Evolutionary conservation across 2,113 vertebrate genomes (phyloP).

Genomic region (Salvelinus fontinalis): DNA sequence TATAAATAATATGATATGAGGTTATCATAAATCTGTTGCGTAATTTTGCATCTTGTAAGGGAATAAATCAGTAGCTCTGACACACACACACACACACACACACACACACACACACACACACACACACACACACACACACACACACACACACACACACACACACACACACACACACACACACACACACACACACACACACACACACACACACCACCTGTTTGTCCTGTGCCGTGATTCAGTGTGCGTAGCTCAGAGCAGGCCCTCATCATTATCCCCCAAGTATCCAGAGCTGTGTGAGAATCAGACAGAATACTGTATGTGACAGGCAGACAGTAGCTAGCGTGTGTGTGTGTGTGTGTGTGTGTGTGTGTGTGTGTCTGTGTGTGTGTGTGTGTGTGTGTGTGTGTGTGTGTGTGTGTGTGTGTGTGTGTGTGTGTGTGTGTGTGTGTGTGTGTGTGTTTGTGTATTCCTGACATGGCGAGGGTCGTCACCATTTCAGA

Average conservation of each 20-base stretch:
- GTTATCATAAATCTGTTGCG: constrained; percentile 22
- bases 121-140: too few species aligned
- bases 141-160: neutral
- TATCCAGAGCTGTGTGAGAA: constrained; percentile 9
- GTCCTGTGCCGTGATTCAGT: neutral
- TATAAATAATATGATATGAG: neutral
- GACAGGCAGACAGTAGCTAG: neutral
- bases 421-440: too few species aligned
- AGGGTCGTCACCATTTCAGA: constrained; percentile 42
- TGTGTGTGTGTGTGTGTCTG: neutral
- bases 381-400: too few species aligned
- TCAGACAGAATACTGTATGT: constrained; percentile 10
- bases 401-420: too few species aligned
- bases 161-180: constrained; percentile 7
- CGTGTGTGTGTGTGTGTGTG: neutral
- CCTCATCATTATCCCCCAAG: constrained; percentile 8
- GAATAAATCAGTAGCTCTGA: constrained; percentile 6
- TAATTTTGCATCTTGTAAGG: neutral
- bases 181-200: neutral
- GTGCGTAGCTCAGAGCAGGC: neutral
- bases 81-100: neutral
- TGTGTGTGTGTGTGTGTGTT: neutral
- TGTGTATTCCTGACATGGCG: too few species aligned
- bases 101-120: too few species aligned
- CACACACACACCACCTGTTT: constrained; percentile 12